These are phyloP conservation scores for Diprion similis DNA, from an alignment of 1,140 invertebrate species.

Conservation along the genomic window DNA sequence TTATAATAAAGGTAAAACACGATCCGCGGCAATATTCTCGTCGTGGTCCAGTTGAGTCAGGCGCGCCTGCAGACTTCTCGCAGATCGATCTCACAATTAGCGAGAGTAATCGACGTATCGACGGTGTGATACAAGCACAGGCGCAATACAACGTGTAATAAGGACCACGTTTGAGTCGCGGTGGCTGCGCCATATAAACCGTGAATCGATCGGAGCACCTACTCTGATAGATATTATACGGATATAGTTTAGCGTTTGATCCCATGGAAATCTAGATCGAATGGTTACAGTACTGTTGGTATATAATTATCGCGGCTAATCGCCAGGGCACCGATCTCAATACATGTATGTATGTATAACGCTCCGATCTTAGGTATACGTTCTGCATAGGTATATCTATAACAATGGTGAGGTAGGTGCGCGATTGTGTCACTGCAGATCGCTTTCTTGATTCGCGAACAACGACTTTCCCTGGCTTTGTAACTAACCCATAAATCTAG, in stretches of 20 bases:
- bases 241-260: not conserved
- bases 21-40: not conserved
- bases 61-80: constrained; percentile 12
- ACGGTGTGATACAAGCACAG: not conserved
- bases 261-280: constrained; percentile 26
- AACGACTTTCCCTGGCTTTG: not conserved
- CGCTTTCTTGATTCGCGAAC: not conserved
- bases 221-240: not conserved
- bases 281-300: constrained; percentile 28
- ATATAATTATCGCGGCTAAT: constrained; percentile 47
- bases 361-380: too few species aligned
- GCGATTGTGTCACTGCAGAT: not conserved
- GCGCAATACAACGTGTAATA: not conserved
- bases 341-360: constrained; percentile 27
- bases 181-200: too few species aligned
- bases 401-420: not conserved
- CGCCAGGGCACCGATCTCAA: constrained; percentile 37
- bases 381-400: not conserved
- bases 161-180: not conserved
- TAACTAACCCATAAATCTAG: not conserved
- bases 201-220: too few species aligned
- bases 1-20: not conserved
- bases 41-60: constrained; percentile 21
- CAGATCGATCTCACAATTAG: constrained; percentile 30
- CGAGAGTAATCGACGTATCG: constrained; percentile 22